A percentile compares a stretch with the other conserved stretches of the same genome.
These are phyloP conservation scores for Platichthys stellatus DNA, from an alignment of 2,113 vertebrate species.

Conservation along the genomic window DNA sequence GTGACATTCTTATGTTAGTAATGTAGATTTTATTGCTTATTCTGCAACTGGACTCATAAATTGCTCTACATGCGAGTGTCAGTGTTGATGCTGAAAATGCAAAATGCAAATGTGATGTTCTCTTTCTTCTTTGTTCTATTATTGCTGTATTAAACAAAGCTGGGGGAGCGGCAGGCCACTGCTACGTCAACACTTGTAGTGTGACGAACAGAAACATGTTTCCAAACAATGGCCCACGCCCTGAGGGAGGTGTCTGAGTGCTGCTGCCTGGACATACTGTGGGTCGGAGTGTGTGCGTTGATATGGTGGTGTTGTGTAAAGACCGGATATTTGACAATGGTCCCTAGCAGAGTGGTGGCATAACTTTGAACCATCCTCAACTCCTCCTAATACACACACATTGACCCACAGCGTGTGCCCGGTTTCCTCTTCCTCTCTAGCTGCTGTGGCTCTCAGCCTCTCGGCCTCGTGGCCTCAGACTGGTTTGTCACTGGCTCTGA, in stretches of 20 bases:
- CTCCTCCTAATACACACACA: slow-evolving; percentile 2
- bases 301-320: slow-evolving; percentile 18
- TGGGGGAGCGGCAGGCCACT: background rate
- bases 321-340: slow-evolving; percentile 59
- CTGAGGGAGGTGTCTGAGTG: slow-evolving; percentile 12
- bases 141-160: slow-evolving; percentile 3
- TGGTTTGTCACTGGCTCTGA: background rate
- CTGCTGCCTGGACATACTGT: slow-evolving; percentile 4
- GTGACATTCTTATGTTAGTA: background rate
- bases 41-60: background rate
- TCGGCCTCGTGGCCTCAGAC: slow-evolving; percentile 10
- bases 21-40: background rate
- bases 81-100: background rate
- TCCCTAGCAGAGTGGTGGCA: slow-evolving; percentile 31
- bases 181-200: background rate
- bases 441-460: background rate
- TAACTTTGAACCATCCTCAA: slow-evolving; percentile 41
- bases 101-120: background rate
- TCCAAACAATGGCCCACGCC: slow-evolving; percentile 50
- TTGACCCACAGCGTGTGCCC: slow-evolving; percentile 1
- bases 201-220: slow-evolving; percentile 42
- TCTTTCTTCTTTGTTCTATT: background rate
- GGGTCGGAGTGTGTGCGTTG: background rate
- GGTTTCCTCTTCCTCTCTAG: slow-evolving; percentile 48
- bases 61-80: background rate